Evolutionary conservation across 2,113 vertebrate species (phyloP).

Genomic region (Ophiodon elongatus): DNA sequence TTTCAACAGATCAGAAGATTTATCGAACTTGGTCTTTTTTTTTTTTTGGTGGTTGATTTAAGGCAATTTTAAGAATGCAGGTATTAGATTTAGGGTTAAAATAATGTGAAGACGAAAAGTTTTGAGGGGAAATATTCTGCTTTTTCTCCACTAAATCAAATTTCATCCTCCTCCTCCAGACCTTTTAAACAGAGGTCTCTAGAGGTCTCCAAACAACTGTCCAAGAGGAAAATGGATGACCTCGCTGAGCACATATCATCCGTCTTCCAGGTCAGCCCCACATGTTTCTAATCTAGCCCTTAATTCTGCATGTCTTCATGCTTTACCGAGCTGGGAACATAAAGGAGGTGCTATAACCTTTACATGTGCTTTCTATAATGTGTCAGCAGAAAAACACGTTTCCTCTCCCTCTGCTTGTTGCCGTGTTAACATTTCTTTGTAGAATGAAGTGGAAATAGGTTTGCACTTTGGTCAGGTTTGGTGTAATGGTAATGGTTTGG

Average conservation of each 20-base stretch:
- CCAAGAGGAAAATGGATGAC: slow-evolving; percentile 57
- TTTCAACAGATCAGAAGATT: background rate
- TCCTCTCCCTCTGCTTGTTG: slow-evolving; percentile 6
- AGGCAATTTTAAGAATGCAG: background rate
- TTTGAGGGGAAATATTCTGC: background rate
- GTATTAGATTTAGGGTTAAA: background rate
- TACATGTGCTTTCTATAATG: slow-evolving; percentile 51
- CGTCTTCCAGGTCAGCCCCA: slow-evolving; percentile 70
- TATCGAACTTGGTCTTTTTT: background rate
- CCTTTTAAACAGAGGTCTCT: slow-evolving; percentile 30
- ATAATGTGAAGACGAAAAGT: background rate
- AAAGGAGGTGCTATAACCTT: slow-evolving; percentile 41
- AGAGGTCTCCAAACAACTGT: slow-evolving; percentile 21
- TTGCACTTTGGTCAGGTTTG: slow-evolving; percentile 13
- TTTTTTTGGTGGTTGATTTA: background rate
- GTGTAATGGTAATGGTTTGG: background rate
- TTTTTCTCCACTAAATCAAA: slow-evolving; percentile 24
- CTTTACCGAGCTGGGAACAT: slow-evolving; percentile 64
- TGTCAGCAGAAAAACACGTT: slow-evolving; percentile 53
- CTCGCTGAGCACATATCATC: slow-evolving; percentile 58
- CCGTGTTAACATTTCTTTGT: slow-evolving; percentile 18
- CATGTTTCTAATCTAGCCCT: slow-evolving; percentile 78
- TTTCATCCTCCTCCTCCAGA: slow-evolving; percentile 19
- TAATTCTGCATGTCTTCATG: slow-evolving; percentile 70
- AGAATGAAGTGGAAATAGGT: slow-evolving; percentile 9